Evolutionary conservation across 2,888 invertebrate species (phyloP), one percentile per base, ranked within the genome.

Genomic region (Harpalus rufipes): DNA sequence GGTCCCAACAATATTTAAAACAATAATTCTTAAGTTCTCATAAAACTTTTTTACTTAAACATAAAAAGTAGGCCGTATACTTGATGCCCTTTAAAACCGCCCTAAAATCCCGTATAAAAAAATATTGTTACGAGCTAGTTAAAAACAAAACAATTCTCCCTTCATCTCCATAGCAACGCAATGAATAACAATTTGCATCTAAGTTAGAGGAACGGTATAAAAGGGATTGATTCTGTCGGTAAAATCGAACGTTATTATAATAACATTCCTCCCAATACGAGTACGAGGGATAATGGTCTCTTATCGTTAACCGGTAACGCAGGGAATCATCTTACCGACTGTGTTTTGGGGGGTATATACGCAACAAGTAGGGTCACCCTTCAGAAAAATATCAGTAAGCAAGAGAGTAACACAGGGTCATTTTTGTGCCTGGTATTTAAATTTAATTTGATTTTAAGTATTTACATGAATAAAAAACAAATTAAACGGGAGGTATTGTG

Each of bases 221-320:
- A 59, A 63, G 12, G 25, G 63, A 63, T 63, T 21, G 18, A 21
- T 12, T 21, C 21, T 63, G 63, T 63, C 63, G 4, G 10, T 12
- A 18, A 63, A 63, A 63, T 63, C 63, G 63, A 63, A 63, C 63
- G 25, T 63, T 63, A 63, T 63, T 63, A 63, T 63, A 63, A 63
- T 63, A 63, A 63, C 18, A 63, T 63, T 63, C 21, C 25, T 21
- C 63, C 21, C 25, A 8, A 25, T 63, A 63, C 63, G 21, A 12
- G 5, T 32, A 32, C 59, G 10, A 6, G 21, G 12, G 25, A 25
- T 63, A 63, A 63, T 63, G 18, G 63, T 18, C 63, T 63, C 21
- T 63, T 63, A 63, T 18, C 63, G 63, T 63, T 63, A 63, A 21
- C 63, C 44, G 44, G 44, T 51, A 51, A 51, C 12, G 44, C 10